Evolutionary conservation across 2,797 vertebrate species (phyloP).

Genomic region (Smutsia temminckii): DNA sequence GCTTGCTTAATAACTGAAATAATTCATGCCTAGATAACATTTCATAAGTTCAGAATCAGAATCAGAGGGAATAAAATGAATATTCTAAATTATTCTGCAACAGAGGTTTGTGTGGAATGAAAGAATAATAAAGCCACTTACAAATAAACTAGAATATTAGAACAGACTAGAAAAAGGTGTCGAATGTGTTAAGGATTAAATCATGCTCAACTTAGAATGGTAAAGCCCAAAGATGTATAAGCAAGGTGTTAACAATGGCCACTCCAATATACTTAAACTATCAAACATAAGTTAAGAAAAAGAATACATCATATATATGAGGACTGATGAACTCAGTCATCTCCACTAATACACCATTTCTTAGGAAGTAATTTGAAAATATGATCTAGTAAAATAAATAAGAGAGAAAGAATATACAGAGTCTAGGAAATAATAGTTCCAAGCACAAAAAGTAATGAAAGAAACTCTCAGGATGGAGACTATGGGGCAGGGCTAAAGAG

Average conservation of each 20-base stretch:
- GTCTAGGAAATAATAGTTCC: neutral
- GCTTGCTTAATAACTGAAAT: neutral
- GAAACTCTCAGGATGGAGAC: neutral
- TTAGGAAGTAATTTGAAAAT: neutral
- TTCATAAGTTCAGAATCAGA: neutral
- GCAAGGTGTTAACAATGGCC: too few species aligned
- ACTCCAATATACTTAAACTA: neutral
- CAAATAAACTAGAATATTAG: neutral
- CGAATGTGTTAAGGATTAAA: neutral
- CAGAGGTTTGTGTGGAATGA: neutral
- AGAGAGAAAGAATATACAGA: neutral
- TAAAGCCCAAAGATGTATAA: too few species aligned
- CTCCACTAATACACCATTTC: neutral
- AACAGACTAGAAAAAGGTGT: neutral
- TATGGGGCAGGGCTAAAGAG: neutral
- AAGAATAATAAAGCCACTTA: neutral
- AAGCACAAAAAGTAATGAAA: neutral
- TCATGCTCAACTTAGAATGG: neutral
- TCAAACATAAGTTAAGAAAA: neutral
- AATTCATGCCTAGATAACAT: neutral
- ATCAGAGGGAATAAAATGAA: neutral
- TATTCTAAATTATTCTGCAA: neutral
- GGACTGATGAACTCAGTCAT: neutral
- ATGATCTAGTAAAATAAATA: neutral
- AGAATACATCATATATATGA: neutral